A percentile compares a stretch with the other conserved stretches of the same genome.
phyloP scores from a whole-genome alignment of 2,888 invertebrate genomes.

The Pammene aurita region DNA sequence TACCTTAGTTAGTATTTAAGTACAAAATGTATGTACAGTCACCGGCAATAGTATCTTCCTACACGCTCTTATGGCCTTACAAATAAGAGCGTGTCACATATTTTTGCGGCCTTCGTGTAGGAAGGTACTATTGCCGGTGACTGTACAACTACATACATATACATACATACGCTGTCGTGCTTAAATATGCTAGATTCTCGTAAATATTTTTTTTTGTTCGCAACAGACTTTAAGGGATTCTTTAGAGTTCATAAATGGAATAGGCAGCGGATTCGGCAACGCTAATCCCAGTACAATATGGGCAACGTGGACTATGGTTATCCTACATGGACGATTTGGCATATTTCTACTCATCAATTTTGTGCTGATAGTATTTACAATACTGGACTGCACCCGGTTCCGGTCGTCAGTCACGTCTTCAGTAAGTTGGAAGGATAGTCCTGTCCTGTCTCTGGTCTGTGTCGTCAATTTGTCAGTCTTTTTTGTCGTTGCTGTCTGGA shows the following conservation, averaged over 20 bases:
- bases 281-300: slow-evolving; percentile 56
- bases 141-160: too few species aligned
- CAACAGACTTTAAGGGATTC: slow-evolving; percentile 63
- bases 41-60: too few species aligned
- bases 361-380: slow-evolving; percentile 57
- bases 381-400: slow-evolving; percentile 58
- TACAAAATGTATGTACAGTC: too few species aligned
- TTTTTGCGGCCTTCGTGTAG: too few species aligned
- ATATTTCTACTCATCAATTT: slow-evolving; percentile 78
- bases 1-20: too few species aligned
- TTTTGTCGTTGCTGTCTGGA: slow-evolving; percentile 40
- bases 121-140: too few species aligned
- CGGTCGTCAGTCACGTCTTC: slow-evolving; percentile 44
- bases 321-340: slow-evolving; percentile 73
- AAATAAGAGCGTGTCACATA: too few species aligned
- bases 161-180: too few species aligned
- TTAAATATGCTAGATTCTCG: not conserved
- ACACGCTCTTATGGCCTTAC: too few species aligned
- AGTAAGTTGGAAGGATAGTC: slow-evolving; percentile 48
- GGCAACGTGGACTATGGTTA: slow-evolving; percentile 73
- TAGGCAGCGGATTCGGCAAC: slow-evolving; percentile 59
- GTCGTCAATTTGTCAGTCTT: slow-evolving; percentile 43
- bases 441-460: not conserved
- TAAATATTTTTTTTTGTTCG: slow-evolving; percentile 7
- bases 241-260: slow-evolving; percentile 63